A percentile compares a stretch with the other conserved stretches of the same genome.
Conservation (phyloP, 2,113 vertebrate species). For the Boleophthalmus pectinirostris region DNA sequence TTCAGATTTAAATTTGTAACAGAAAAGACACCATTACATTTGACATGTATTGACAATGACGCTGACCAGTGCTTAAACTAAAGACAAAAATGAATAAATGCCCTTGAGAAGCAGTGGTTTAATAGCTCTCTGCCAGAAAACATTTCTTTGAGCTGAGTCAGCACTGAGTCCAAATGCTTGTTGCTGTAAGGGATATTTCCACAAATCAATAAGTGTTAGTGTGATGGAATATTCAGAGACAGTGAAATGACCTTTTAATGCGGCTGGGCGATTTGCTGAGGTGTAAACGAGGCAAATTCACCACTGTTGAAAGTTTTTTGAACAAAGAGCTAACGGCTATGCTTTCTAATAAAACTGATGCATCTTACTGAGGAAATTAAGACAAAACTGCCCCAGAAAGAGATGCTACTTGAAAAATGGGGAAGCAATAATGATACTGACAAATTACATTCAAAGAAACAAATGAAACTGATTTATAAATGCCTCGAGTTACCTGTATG, state of each 20-base stretch:
- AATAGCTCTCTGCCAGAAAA: conserved; percentile 44
- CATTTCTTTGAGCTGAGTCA: conserved; percentile 57
- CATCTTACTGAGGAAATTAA: conserved; percentile 33
- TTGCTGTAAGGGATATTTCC: conserved; percentile 65
- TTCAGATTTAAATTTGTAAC: not conserved
- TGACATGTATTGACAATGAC: not conserved
- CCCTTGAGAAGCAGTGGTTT: conserved; percentile 33
- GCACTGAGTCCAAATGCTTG: conserved; percentile 43
- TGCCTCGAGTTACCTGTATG: not conserved
- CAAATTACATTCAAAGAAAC: conserved; percentile 1
- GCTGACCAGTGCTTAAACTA: conserved; percentile 40
- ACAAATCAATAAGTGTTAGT: conserved; percentile 68
- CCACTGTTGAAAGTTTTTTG: conserved; percentile 27
- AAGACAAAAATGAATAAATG: conserved; percentile 51
- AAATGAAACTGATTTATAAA: conserved; percentile 12
- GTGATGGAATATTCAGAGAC: conserved; percentile 64
- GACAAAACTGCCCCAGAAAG: conserved; percentile 20
- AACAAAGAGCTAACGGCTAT: conserved; percentile 30
- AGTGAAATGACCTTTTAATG: conserved; percentile 71
- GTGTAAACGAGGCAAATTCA: conserved; percentile 66
- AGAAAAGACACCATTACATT: not conserved
- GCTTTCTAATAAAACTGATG: conserved; percentile 37
- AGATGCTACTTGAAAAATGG: conserved; percentile 1
- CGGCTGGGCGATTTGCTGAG: conserved; percentile 57
- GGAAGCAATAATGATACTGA: not conserved